Evolutionary conservation across 2,113 vertebrate species (phyloP), one percentile per base, ranked within the genome.

Genomic region (Anhinga anhinga): DNA sequence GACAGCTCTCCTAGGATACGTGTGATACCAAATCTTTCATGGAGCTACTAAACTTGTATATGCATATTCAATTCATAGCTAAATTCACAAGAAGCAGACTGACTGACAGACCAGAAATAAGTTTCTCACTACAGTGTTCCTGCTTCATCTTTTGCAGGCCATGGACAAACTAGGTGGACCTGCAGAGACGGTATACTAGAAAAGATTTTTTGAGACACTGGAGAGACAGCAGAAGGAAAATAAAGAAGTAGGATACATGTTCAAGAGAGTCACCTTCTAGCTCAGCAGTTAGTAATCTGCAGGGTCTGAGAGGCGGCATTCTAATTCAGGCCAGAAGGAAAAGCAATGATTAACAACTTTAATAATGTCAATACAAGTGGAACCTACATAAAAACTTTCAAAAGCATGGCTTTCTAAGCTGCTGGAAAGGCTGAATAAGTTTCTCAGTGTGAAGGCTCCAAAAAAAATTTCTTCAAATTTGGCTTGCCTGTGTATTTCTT

Each of bases 401-500:
- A 95, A 94, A 91, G 63, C 67, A 83, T 12, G 32, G 70, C 70
- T 82, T 87, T 95, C 78, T 93, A 85, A 91, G 72, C 45, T 76
- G 65, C 61, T 95, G 89, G 91, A 96, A 97, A 97, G 74, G 86
- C 77, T 95, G 78, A 91, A 53, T 89, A 95, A 93, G 66, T 94
- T 95, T 93, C 81, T 96, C 66, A 93, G 74, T 32, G 45, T 69
- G 66, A 89, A 97, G 84, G 91, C 13, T 92, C 91, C 27, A 95
- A 95, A 95, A 84, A 82, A 84, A 56, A 70, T 53, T 63, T 87
- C n/a, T 96, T 82, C 4, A 22, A 87, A 69, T 95, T 95, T 96
- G 94, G 91, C 86, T 87, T 69, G n/a, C 49, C 21, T 76, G 62
- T 7, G 3, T 89, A 50, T 87, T 92, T 93, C 91, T 94, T 91